Evolutionary conservation across 2,113 vertebrate species (phyloP).

Genomic region (Dryoscopus gambensis): DNA sequence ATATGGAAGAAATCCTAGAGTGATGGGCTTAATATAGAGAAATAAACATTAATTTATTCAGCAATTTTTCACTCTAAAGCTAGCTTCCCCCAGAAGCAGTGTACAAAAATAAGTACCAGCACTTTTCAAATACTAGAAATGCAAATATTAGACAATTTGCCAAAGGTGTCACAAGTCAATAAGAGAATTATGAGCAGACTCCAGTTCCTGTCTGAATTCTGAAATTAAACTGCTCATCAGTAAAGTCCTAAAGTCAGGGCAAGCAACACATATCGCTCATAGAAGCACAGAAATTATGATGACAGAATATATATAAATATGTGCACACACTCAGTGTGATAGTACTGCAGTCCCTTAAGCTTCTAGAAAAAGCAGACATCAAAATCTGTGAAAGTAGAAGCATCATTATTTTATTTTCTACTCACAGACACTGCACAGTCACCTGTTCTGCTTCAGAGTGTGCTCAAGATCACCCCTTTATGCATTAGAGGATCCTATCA

Average conservation of each 20-base stretch:
- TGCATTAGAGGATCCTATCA: neutral
- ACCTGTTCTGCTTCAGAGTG: neutral
- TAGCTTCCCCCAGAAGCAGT: neutral
- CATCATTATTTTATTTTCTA: neutral
- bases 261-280: neutral
- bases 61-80: conserved; percentile 1
- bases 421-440: neutral
- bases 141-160: conserved; percentile 15
- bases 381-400: neutral
- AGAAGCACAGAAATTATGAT: neutral
- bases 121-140: conserved; percentile 19
- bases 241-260: neutral
- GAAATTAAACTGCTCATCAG: neutral
- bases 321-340: neutral
- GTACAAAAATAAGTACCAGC: neutral
- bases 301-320: neutral
- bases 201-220: neutral
- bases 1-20: neutral
- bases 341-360: neutral
- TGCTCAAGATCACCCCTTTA: neutral
- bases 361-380: neutral
- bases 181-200: neutral
- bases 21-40: conserved; percentile 15
- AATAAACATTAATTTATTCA: conserved; percentile 7
- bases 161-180: neutral